Conservation (phyloP, 1,140 invertebrate species). For the Drosophila dunni region DNA sequence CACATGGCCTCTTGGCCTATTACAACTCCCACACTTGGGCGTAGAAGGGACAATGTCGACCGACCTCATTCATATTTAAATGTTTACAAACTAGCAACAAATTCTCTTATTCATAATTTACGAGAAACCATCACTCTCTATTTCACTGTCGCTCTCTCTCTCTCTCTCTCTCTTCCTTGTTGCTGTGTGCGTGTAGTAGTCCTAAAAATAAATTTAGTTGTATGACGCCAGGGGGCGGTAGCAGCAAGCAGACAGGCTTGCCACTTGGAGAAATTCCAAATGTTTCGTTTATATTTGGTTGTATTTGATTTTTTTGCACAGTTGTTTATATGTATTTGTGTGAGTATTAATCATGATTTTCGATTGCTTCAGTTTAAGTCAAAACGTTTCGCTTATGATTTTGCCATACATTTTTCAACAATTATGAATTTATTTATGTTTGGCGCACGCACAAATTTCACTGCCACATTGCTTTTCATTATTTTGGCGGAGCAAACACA, state of each 20-base stretch:
- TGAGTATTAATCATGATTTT: constrained; percentile 40
- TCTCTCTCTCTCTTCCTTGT: constrained; percentile 20
- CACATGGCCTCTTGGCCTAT: constrained; percentile 35
- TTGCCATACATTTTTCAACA: constrained; percentile 38
- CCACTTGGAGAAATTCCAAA: constrained; percentile 76
- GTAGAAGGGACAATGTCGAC: constrained; percentile 22
- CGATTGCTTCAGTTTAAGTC: constrained; percentile 35
- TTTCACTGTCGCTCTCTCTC: constrained; percentile 12
- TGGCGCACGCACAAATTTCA: constrained; percentile 36
- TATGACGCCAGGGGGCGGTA: constrained; percentile 62
- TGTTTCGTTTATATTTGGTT: constrained; percentile 39
- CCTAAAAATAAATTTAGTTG: constrained; percentile 80
- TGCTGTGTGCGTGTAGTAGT: constrained; percentile 65
- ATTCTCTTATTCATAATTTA: constrained; percentile 65
- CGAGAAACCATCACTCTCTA: constrained; percentile 5
- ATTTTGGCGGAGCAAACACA: constrained; percentile 9
- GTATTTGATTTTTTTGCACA: constrained; percentile 37
- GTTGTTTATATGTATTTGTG: constrained; percentile 21
- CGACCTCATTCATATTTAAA: constrained; percentile 56
- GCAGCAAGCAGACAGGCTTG: constrained; percentile 27
- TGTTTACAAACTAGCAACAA: constrained; percentile 66
- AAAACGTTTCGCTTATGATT: constrained; percentile 47
- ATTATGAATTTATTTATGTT: constrained; percentile 48
- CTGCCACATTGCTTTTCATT: constrained; percentile 5
- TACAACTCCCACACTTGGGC: constrained; percentile 36